A percentile compares a stretch with the other conserved stretches of the same genome.
Evolutionary conservation across 2,888 invertebrate genomes (phyloP).

Genomic region (Heliconius ethilla): DNA sequence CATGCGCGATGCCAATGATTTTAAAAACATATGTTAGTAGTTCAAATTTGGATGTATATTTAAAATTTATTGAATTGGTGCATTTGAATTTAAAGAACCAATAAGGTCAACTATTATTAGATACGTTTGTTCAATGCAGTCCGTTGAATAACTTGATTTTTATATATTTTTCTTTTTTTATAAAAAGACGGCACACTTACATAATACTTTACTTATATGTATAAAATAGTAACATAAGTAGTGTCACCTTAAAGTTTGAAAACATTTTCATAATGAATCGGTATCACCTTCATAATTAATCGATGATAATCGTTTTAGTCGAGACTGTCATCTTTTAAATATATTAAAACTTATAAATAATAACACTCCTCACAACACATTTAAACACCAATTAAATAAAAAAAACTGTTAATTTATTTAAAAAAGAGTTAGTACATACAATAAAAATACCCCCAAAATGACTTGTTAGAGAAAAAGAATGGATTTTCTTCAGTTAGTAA

Average conservation of each 20-base stretch:
- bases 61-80: conserved; percentile 35
- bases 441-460: conserved; percentile 12
- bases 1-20: conserved; percentile 34
- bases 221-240: background rate
- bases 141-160: background rate
- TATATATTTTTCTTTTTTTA: background rate
- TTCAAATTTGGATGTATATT: conserved; percentile 13
- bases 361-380: background rate
- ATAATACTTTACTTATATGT: background rate
- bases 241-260: background rate
- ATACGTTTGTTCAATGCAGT: background rate
- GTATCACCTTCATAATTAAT: no score
- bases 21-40: conserved; percentile 32
- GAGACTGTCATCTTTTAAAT: background rate
- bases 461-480: background rate
- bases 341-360: background rate
- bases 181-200: background rate
- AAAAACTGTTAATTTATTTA: conserved; percentile 11
- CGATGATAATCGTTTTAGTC: background rate
- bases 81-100: background rate
- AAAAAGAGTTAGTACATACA: conserved; percentile 40
- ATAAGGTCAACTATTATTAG: background rate
- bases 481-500: conserved; percentile 55
- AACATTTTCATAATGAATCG: background rate
- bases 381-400: conserved; percentile 36